These are phyloP conservation scores for Ctenopoma multispine DNA, from an alignment of 2,797 vertebrate species.

Conservation along the genomic window DNA sequence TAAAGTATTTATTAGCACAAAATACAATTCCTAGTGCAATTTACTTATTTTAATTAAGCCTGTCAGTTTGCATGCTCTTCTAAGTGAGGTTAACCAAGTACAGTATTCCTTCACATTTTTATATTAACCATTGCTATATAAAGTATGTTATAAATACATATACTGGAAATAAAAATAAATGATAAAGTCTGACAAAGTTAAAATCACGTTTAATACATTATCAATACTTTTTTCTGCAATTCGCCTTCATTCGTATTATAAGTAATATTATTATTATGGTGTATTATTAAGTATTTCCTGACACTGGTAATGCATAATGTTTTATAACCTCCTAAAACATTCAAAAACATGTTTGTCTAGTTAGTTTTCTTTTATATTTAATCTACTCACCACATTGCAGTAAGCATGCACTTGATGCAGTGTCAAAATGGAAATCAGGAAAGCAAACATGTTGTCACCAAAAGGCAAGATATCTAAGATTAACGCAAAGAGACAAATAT, in stretches of 20 bases:
- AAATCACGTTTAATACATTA: background rate
- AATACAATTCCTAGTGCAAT: no score
- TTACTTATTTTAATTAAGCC: no score
- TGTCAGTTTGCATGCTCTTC: no score
- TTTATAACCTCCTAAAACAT: background rate
- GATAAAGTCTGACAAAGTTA: background rate
- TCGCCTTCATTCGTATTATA: no score
- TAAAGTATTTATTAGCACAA: no score
- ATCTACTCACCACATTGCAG: conserved; percentile 67
- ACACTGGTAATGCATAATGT: no score
- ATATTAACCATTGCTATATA: background rate
- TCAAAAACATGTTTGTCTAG: background rate
- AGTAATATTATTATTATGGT: no score
- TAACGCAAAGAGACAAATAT: background rate
- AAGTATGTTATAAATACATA: background rate
- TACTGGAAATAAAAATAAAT: no score
- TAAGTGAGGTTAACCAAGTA: no score
- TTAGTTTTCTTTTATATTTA: background rate
- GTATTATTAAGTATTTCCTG: no score
- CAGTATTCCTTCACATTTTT: background rate
- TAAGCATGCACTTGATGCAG: conserved; percentile 59
- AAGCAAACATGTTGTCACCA: conserved; percentile 66
- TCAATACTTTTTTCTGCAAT: background rate
- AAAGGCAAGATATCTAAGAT: background rate
- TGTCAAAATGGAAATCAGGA: conserved; percentile 55